Evolutionary conservation across 2,888 invertebrate species (phyloP), one percentile per base, ranked within the genome.

Genomic region (Melanargia galathea): DNA sequence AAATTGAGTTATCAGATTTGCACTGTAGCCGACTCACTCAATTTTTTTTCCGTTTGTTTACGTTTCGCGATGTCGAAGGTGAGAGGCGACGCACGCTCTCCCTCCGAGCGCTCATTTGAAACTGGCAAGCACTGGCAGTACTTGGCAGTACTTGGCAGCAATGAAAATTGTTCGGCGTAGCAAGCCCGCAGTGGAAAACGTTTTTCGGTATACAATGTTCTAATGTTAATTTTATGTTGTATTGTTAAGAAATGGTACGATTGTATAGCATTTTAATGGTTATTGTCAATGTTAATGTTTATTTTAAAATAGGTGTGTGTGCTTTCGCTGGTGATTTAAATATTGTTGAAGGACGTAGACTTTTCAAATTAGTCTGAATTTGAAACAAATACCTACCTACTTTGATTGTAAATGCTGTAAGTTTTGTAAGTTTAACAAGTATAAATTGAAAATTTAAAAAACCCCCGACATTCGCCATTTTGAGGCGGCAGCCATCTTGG

Each of bases 171-270:
- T 72, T 71, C 73, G 68, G 4, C 68, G 64, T 71, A 71, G 11
- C 73, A 71, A 64, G 18, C 69, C 72, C 66, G 72, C 73, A 78
- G 75, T 77, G 87, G 86, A 87, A 90, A 90, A 86, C 79, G 80
- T 74, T 83, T 83, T 85, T 52, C 52, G 18, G 20, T 22, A 49
- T 22, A 52, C 35, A 52, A 52, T 51, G 16, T 20, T 52, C 20
- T 43, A 63, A 56, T 48, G 26, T 54, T 54, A 35, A 62, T 45
- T 58, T 56, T 60, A 16, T 51, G 51, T 64, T 55, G 26, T 65
- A 62, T 51, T 54, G 33, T 64, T 45, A 59, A 24, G 30, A 55
- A 40, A 48, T 45, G 40, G 26, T n/a, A 40, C 13, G 20, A 46
- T 4, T 46, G 3, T 18, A 6, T 8, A 3, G 45, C 43, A 18